phyloP scores from a whole-genome alignment of 2,113 vertebrate genomes.

The Emydocephalus ijimae region DNA sequence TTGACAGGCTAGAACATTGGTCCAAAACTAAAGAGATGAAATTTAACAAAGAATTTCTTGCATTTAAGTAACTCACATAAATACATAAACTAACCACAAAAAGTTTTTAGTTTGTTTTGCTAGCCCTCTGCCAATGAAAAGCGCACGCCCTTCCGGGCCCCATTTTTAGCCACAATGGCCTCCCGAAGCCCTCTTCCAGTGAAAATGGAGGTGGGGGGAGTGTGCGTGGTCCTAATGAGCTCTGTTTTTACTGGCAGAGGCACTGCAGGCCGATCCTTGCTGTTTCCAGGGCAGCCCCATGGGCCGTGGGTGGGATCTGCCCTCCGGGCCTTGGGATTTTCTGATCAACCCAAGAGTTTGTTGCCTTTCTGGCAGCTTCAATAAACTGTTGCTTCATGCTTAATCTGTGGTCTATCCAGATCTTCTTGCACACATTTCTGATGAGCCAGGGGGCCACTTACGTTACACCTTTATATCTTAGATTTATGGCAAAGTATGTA shows the following conservation, averaged over 20 bases:
- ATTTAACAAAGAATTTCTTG: neutral
- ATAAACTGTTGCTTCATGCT: neutral
- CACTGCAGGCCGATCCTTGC: too few species aligned
- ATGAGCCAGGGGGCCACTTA: neutral
- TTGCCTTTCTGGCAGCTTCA: neutral
- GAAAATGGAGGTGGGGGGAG: too few species aligned
- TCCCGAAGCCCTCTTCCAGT: too few species aligned
- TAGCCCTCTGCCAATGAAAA: neutral
- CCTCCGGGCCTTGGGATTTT: neutral
- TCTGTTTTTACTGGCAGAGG: too few species aligned
- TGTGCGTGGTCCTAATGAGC: too few species aligned
- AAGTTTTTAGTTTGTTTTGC: too few species aligned
- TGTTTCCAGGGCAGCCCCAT: too few species aligned
- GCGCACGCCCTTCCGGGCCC: too few species aligned
- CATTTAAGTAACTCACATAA: neutral
- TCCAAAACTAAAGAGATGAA: neutral
- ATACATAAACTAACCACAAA: neutral
- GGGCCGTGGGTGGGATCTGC: too few species aligned
- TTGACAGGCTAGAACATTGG: neutral
- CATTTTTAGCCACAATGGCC: too few species aligned
- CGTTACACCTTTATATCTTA: neutral
- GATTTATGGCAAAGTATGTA: neutral
- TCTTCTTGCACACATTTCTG: neutral
- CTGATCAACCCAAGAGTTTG: neutral
- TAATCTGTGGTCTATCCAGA: neutral